Percentiles rank a stretch among this genome's conserved stretches.
phyloP scores from a whole-genome alignment of 2,888 invertebrate genomes.

The Luffia ferchaultella region DNA sequence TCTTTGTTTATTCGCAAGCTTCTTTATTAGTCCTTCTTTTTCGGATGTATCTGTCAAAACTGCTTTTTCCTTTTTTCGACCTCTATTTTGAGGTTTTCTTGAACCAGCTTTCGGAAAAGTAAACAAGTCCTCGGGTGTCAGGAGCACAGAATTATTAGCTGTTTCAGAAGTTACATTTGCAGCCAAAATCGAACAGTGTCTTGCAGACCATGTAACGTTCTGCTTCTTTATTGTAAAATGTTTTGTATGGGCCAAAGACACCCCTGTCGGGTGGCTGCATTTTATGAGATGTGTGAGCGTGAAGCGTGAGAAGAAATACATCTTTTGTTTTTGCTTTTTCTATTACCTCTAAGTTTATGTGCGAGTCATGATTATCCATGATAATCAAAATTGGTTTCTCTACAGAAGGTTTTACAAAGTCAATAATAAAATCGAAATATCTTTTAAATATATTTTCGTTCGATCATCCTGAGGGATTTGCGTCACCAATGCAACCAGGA shows the following conservation, averaged over 20 bases:
- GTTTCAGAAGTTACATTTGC: too few species aligned
- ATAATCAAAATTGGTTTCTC: neutral
- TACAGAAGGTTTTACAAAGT: neutral
- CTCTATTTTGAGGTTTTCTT: too few species aligned
- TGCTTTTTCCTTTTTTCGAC: too few species aligned
- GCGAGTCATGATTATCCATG: neutral
- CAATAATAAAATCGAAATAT: neutral
- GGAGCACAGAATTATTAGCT: too few species aligned
- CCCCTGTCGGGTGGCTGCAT: constrained; percentile 21
- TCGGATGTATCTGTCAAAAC: too few species aligned
- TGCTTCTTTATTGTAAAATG: constrained; percentile 15
- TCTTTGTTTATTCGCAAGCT: too few species aligned
- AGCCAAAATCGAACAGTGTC: too few species aligned
- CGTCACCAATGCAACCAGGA: neutral
- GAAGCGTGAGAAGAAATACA: constrained; percentile 19
- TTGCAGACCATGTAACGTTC: constrained; percentile 13
- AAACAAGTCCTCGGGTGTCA: too few species aligned
- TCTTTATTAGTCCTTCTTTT: too few species aligned
- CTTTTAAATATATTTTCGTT: neutral
- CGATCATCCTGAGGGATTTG: neutral
- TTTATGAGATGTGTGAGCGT: constrained; percentile 25
- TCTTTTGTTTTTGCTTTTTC: constrained; percentile 13
- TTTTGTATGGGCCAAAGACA: constrained; percentile 20
- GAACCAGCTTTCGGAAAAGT: too few species aligned
- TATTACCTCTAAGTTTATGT: neutral